Conservation (phyloP, 1,140 invertebrate species). For the Aphelinus certus region DNA sequence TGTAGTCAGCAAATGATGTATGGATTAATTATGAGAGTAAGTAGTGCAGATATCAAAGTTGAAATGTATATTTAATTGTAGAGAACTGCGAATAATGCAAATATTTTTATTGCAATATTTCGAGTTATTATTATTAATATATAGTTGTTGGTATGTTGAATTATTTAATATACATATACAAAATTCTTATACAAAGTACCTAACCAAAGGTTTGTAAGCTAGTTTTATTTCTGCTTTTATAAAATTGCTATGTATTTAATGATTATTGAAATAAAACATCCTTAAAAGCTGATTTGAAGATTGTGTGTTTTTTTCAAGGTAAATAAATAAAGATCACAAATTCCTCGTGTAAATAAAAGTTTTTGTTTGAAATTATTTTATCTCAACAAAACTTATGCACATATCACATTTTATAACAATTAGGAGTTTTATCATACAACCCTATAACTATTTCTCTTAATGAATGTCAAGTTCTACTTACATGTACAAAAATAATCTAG, state of each 20-base stretch:
- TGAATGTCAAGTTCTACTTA: not conserved
- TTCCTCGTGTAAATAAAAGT: not conserved
- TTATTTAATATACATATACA: constrained; percentile 7
- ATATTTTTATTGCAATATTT: constrained; percentile 17
- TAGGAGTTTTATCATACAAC: too few species aligned
- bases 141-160: constrained; percentile 1
- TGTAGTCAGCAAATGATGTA: not conserved
- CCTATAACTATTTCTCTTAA: too few species aligned
- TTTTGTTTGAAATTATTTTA: not conserved
- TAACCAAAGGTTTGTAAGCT: too few species aligned
- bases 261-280: too few species aligned
- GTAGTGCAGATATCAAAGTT: not conserved
- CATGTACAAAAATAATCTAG: not conserved
- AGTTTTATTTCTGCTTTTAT: too few species aligned
- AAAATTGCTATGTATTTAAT: too few species aligned
- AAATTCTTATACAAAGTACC: not conserved
- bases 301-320: too few species aligned
- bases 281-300: too few species aligned
- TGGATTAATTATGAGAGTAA: too few species aligned
- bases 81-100: not conserved
- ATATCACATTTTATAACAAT: constrained; percentile 2
- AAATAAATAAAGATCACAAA: too few species aligned
- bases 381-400: not conserved
- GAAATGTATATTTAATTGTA: constrained; percentile 10
- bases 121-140: not conserved